Conservation (phyloP, 92 coral and sea anemone genomes). For the Ricordea florida region DNA sequence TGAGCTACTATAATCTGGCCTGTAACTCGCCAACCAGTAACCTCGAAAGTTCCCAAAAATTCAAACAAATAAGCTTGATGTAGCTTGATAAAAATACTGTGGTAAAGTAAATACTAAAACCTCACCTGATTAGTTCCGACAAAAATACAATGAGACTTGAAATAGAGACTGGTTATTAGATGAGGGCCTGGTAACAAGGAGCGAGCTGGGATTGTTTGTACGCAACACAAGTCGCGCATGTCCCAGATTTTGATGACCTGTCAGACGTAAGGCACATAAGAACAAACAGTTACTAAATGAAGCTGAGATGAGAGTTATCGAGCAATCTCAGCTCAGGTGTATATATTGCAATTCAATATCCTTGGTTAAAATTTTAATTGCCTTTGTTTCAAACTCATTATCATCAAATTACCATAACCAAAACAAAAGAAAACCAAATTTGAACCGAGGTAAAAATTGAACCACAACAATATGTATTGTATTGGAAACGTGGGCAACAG, state of each 20-base stretch:
- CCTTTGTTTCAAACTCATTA: too few species aligned
- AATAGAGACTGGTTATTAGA: conserved; percentile 86
- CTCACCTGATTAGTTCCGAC: conserved; percentile 94
- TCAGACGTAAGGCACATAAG: not conserved
- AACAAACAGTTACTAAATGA: not conserved
- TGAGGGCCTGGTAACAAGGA: conserved; percentile 95
- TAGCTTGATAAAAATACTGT: not conserved
- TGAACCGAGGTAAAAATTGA: too few species aligned
- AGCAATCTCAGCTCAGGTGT: too few species aligned
- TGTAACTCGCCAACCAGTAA: too few species aligned
- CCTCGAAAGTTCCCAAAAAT: too few species aligned
- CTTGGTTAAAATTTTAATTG: not conserved
- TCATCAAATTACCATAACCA: too few species aligned
- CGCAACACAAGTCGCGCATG: conserved; percentile 96
- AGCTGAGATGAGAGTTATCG: too few species aligned
- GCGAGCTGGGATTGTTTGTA: conserved; percentile 91
- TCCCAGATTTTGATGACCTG: conserved; percentile 98
- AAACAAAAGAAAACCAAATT: too few species aligned
- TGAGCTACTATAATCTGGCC: too few species aligned
- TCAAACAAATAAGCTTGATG: not conserved
- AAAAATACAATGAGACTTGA: conserved; percentile 85
- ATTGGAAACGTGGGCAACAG: too few species aligned
- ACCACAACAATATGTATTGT: too few species aligned
- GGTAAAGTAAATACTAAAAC: not conserved
- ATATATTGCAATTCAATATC: not conserved